Conservation (phyloP, 2,888 invertebrate species). For the Aleiodes alternator region DNA sequence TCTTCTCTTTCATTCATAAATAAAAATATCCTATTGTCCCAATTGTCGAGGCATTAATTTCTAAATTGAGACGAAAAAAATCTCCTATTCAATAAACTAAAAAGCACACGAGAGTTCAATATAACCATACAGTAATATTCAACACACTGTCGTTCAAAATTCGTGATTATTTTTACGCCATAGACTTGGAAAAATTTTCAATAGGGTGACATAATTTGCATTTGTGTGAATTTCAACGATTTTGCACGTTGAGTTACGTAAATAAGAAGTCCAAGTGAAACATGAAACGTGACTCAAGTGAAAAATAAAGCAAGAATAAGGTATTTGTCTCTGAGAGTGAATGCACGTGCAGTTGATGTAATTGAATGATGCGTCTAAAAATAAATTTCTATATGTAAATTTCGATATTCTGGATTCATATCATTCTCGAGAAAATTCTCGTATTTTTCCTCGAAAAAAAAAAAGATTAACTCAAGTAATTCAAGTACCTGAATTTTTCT, state of each 20-base stretch:
- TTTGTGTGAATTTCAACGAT: conserved; percentile 56
- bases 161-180: conserved; percentile 26
- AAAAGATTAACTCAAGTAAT: no score
- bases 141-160: neutral
- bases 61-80: no score
- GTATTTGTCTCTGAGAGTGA: conserved; percentile 51
- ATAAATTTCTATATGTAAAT: conserved; percentile 22
- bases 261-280: conserved; percentile 55
- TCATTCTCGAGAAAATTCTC: no score
- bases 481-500: no score
- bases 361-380: conserved; percentile 32
- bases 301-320: conserved; percentile 66
- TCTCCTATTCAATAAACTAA: no score
- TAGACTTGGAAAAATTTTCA: neutral
- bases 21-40: no score
- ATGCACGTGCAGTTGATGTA: conserved; percentile 51
- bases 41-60: no score
- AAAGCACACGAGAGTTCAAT: conserved; percentile 10
- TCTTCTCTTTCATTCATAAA: neutral
- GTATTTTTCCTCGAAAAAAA: no score
- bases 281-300: conserved; percentile 68
- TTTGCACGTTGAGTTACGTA: conserved; percentile 62
- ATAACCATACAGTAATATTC: no score
- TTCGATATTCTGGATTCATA: no score
- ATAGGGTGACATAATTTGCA: conserved; percentile 60